These are phyloP conservation scores for Falco columbarius DNA, from an alignment of 2,797 vertebrate genomes.

Conservation along the genomic window DNA sequence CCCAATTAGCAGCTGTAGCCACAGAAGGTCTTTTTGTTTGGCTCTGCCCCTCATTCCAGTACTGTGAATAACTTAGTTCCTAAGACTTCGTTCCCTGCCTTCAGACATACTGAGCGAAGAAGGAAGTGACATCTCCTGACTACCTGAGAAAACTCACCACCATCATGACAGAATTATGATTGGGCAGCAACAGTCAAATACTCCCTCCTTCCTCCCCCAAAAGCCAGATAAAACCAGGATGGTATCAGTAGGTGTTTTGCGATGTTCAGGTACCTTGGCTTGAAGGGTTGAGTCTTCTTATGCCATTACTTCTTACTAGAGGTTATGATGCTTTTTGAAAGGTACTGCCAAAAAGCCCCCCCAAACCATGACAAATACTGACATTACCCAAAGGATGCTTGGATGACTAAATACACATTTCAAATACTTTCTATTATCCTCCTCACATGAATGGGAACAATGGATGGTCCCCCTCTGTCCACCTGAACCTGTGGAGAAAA, in stretches of 20 bases:
- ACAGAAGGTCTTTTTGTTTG: not conserved
- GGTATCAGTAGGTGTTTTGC: not conserved
- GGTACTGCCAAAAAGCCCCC: not conserved
- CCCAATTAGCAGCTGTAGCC: not conserved
- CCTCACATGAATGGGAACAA: not conserved
- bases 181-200: not conserved
- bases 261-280: not conserved
- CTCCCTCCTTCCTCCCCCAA: not conserved
- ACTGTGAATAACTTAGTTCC: not conserved
- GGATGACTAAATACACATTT: not conserved
- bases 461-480: not conserved
- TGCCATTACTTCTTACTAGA: not conserved
- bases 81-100: not conserved
- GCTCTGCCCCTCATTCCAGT: not conserved
- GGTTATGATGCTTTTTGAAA: not conserved
- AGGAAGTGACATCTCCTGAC: not conserved
- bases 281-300: not conserved
- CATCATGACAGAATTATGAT: not conserved
- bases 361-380: not conserved
- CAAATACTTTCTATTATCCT: not conserved
- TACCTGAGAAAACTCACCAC: not conserved
- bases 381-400: not conserved
- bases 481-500: not conserved
- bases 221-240: not conserved
- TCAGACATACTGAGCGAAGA: not conserved